A percentile compares a stretch with the other conserved stretches of the same genome.
These are phyloP conservation scores for Saccostrea echinata DNA, from an alignment of 1,140 invertebrate species.

Conservation along the genomic window DNA sequence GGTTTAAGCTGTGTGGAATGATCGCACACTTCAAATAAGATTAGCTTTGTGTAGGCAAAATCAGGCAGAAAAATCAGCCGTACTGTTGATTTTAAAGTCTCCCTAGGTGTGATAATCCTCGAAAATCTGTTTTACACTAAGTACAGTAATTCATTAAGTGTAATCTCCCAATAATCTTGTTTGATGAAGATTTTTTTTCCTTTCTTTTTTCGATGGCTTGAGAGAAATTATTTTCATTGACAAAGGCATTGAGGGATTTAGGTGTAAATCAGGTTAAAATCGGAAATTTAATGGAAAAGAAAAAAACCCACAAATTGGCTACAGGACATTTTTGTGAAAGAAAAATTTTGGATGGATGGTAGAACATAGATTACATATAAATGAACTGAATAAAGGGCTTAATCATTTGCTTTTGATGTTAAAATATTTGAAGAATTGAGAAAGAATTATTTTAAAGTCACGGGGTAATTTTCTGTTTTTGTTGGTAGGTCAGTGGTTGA, in stretches of 20 bases:
- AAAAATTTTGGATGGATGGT: neutral
- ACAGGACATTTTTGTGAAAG: neutral
- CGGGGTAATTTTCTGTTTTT: neutral
- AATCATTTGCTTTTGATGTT: neutral
- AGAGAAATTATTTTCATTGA: neutral
- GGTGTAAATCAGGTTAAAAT: neutral
- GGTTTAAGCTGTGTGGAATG: neutral
- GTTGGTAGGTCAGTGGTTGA: neutral
- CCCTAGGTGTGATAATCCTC: neutral
- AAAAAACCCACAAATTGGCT: neutral
- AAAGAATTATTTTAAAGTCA: neutral
- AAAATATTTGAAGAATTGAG: neutral
- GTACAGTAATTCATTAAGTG: neutral
- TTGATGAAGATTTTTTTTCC: slow-evolving; percentile 14
- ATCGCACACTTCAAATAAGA: neutral
- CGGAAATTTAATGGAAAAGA: neutral
- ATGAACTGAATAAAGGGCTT: neutral
- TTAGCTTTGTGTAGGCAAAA: slow-evolving; percentile 28
- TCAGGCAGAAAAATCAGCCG: slow-evolving; percentile 24
- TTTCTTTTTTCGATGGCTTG: neutral
- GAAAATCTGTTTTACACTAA: neutral
- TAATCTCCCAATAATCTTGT: slow-evolving; percentile 4
- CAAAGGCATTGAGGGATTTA: slow-evolving; percentile 6
- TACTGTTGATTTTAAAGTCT: slow-evolving; percentile 12
- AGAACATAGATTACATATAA: neutral